Percentiles rank a stretch among this genome's conserved stretches.
Conservation (phyloP, 2,797 vertebrate species). For the Pseudochirops cupreus region DNA sequence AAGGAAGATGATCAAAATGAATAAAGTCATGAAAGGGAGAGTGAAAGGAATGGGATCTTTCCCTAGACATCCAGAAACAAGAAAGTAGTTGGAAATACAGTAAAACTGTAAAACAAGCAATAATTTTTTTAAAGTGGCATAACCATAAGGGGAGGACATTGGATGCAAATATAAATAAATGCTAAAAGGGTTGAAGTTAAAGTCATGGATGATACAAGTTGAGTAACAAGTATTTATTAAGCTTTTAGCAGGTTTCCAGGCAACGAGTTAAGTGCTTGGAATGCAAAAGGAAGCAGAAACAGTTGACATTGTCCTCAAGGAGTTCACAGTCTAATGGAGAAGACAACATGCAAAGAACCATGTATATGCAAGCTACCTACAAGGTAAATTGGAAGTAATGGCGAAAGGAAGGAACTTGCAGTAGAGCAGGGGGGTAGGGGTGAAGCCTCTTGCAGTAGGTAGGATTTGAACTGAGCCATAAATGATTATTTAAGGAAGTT, state of each 20-base stretch:
- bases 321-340: background rate
- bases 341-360: background rate
- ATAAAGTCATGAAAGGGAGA: background rate
- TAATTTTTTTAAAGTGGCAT: background rate
- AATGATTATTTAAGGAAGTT: background rate
- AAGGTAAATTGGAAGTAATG: background rate
- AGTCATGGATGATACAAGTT: background rate
- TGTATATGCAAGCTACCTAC: background rate
- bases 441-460: background rate
- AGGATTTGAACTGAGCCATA: background rate
- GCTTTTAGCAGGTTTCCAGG: background rate
- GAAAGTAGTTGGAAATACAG: background rate
- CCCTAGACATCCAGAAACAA: background rate
- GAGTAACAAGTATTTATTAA: background rate
- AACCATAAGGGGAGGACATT: background rate
- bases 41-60: background rate
- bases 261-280: background rate
- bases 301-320: background rate
- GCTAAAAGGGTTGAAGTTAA: background rate
- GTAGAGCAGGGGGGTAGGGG: background rate
- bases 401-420: background rate
- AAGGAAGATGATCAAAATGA: background rate
- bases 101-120: background rate
- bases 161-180: background rate
- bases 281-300: background rate